Conservation (phyloP, 2,888 invertebrate species). For the Entomobrya proxima region DNA sequence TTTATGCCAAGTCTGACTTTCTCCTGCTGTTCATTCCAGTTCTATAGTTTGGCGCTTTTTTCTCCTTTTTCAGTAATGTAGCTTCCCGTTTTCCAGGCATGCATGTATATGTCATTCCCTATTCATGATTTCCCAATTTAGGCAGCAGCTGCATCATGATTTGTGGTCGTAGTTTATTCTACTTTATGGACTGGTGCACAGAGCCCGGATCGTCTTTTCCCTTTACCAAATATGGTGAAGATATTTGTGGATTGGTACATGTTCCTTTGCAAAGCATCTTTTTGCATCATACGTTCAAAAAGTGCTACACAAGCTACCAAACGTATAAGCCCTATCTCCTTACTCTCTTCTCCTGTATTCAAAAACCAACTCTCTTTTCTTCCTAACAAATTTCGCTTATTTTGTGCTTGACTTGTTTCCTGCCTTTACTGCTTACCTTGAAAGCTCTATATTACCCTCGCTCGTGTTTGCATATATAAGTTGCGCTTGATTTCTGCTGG, state of each 20-base stretch:
- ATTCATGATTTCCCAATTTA: constrained; percentile 74
- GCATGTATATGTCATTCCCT: constrained; percentile 69
- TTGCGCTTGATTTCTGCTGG: constrained; percentile 55
- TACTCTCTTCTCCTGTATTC: constrained; percentile 16
- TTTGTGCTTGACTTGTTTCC: constrained; percentile 62
- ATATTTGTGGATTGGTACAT: background rate
- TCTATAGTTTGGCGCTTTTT: background rate
- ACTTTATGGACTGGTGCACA: constrained; percentile 61
- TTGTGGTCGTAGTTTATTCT: constrained; percentile 68
- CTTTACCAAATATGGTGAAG: background rate
- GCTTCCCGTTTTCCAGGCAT: constrained; percentile 3
- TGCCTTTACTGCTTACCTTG: constrained; percentile 16
- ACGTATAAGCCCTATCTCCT: background rate
- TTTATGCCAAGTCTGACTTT: constrained; percentile 51
- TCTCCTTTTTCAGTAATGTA: constrained; percentile 26
- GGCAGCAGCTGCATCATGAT: constrained; percentile 72
- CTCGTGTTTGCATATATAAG: background rate
- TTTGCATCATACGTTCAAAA: background rate
- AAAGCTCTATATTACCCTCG: background rate
- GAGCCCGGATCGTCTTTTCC: background rate
- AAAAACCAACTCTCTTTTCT: constrained; percentile 29
- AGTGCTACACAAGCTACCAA: background rate
- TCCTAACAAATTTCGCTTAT: constrained; percentile 49
- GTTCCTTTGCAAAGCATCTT: background rate
- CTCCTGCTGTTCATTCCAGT: constrained; percentile 27